Evolutionary conservation across 2,797 vertebrate species (phyloP).

Genomic region (Eptatretus atami): DNA sequence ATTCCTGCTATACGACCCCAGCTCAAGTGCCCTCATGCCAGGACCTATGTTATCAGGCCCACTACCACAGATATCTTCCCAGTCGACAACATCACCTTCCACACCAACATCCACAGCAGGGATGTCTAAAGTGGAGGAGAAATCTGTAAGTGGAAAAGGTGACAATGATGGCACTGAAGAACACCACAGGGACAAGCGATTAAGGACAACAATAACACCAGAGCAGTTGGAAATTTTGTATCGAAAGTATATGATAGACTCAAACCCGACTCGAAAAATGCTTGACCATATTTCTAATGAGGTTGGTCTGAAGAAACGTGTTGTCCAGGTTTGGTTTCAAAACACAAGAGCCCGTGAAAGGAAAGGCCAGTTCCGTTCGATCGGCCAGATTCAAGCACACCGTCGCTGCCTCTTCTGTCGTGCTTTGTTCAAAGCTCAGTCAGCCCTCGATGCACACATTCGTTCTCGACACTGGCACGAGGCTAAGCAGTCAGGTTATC

Average conservation of each 20-base stretch:
- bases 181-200: constrained; percentile 76
- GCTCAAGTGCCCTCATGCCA: constrained; percentile 59
- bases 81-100: constrained; percentile 79
- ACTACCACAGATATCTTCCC: constrained; percentile 66
- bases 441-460: constrained; percentile 86
- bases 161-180: constrained; percentile 94
- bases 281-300: constrained; percentile 95
- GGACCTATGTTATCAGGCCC: constrained; percentile 73
- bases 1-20: constrained; percentile 90
- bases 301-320: constrained; percentile 89
- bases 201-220: constrained; percentile 89
- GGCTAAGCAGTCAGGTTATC: constrained; percentile 89
- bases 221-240: constrained; percentile 93
- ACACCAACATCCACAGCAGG: constrained; percentile 86
- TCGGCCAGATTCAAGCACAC: constrained; percentile 83
- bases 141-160: constrained; percentile 74
- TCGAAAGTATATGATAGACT: constrained; percentile 90
- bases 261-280: constrained; percentile 96
- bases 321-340: constrained; percentile 98
- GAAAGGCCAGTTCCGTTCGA: constrained; percentile 87
- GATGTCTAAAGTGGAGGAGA: constrained; percentile 82
- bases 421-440: constrained; percentile 95
- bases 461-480: constrained; percentile 97
- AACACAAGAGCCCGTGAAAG: constrained; percentile 85
- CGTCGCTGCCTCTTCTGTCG: constrained; percentile 84